Base-by-base conservation (phyloP, 2,113 vertebrate genomes). In the Sturnira hondurensis region DNA sequence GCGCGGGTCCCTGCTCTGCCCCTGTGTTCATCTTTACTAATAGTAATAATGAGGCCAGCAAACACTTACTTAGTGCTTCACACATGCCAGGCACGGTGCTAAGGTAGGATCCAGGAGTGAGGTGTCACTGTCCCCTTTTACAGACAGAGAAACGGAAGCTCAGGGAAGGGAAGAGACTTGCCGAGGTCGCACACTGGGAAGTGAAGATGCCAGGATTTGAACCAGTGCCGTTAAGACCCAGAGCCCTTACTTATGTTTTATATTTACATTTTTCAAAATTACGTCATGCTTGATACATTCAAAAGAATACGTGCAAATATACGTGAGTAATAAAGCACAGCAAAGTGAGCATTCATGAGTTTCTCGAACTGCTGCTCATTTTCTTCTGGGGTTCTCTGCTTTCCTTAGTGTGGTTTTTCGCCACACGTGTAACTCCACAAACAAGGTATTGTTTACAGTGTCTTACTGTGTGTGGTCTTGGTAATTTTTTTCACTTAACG, bases 391-490 rank as follows among this genome's bases (percentile, higher is more conserved):
- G 14, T 84, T 84, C 33, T 78, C 61, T 14, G 81, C 74, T 90
- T 88, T 78, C 56, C 76, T 54, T n/a, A 78, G 73, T 50, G 2
- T 58, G 56, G 28, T 90, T 58, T 89, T 22, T 20, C 77, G 61
- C 61, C 78, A 83, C 31, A 77, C 24, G 11, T 19, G 82, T 45
- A 52, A 61, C 58, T 45, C 74, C 84, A 50, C 89, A 85, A 95
- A 73, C 86, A 89, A 70, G 10, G 22, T 33, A 54, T 63, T 77
- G 91, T 88, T 96, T 94, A 65, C 70, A 80, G 63, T 38, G n/a
- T 71, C 54, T 26, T 33, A 28, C 38, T 50, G 6, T 83, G 76
- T 90, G 70, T 80, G 56, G 84, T 52, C 80, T n/a, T 54, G 41
- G 41, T 38, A 31, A 6, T 50, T 82, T 92, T 92, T 92, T 61